Percentiles rank a stretch among this genome's conserved stretches.
These are phyloP conservation scores for Machimus atricapillus DNA, from an alignment of 2,888 invertebrate species.

Conservation along the genomic window DNA sequence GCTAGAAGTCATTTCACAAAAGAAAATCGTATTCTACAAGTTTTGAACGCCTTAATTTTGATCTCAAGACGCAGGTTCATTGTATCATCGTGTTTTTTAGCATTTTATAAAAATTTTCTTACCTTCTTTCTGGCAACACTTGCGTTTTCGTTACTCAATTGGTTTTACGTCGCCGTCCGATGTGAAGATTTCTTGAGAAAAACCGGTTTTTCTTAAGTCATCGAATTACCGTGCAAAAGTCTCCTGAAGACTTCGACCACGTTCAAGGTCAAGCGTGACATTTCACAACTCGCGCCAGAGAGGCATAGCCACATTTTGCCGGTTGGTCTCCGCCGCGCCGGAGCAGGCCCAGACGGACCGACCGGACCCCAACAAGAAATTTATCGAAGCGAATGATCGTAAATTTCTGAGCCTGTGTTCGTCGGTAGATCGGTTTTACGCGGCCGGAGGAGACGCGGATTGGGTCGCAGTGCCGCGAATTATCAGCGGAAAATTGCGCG, in stretches of 20 bases:
- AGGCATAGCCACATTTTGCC: neutral
- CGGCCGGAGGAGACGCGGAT: neutral
- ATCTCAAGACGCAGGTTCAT: neutral
- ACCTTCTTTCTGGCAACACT: conserved; percentile 15
- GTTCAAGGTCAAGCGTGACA: conserved; percentile 42
- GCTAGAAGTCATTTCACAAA: neutral
- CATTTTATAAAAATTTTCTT: neutral
- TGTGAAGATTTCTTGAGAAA: neutral
- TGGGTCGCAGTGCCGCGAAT: neutral
- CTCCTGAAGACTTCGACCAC: conserved; percentile 40
- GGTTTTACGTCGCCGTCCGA: neutral
- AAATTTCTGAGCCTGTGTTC: neutral
- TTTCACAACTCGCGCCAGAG: neutral
- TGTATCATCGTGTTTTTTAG: neutral
- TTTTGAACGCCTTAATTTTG: neutral
- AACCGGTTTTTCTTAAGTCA: conserved; percentile 33
- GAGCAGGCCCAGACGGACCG: neutral
- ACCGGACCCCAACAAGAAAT: neutral
- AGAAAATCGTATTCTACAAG: neutral
- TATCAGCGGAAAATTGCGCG: conserved; percentile 3
- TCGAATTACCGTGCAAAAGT: conserved; percentile 19
- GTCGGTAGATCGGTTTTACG: neutral
- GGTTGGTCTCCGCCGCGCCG: neutral
- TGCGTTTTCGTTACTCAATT: neutral
- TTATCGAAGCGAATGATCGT: neutral